These are phyloP conservation scores for Holothuria scabra DNA, from an alignment of 53 echinoderm and acorn worm species.

Conservation along the genomic window DNA sequence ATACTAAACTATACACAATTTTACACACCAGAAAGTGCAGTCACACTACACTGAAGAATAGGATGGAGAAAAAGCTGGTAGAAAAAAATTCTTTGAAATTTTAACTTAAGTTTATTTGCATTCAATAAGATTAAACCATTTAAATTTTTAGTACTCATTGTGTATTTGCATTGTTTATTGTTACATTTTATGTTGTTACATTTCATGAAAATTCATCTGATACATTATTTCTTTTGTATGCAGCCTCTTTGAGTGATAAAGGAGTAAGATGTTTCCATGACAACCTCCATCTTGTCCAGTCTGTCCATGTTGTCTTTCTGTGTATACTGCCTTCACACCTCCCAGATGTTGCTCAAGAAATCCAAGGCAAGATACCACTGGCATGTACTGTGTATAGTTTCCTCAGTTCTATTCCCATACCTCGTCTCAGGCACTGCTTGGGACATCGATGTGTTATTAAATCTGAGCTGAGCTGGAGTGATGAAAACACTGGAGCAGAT, in stretches of 20 bases:
- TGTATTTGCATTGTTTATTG: not conserved
- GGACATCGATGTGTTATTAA: conserved; percentile 64
- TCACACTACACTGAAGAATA: too few relatives aligned
- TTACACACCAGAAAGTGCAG: too few relatives aligned
- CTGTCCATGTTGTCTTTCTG: conserved; percentile 79
- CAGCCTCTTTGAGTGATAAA: conserved; percentile 65
- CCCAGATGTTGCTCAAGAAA: conserved; percentile 76
- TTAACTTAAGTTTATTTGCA: too few relatives aligned
- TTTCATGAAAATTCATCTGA: not conserved
- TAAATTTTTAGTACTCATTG: not conserved
- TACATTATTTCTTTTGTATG: not conserved
- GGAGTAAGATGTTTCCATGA: conserved; percentile 82
- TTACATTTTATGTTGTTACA: not conserved
- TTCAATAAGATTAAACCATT: too few relatives aligned
- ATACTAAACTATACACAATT: too few relatives aligned
- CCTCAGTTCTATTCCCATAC: conserved; percentile 84
- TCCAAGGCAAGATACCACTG: conserved; percentile 62
- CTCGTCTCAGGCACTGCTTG: conserved; percentile 58
- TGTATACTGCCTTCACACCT: conserved; percentile 95
- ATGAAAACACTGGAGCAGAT: conserved; percentile 40
- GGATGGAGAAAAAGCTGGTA: too few relatives aligned
- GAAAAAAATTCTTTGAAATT: too few relatives aligned
- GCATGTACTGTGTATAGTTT: conserved; percentile 84
- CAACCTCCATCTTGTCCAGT: conserved; percentile 70
- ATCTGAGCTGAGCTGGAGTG: conserved; percentile 74